These are phyloP conservation scores for Echinops telfairi DNA, from an alignment of 2,113 vertebrate genomes.

Conservation along the genomic window DNA sequence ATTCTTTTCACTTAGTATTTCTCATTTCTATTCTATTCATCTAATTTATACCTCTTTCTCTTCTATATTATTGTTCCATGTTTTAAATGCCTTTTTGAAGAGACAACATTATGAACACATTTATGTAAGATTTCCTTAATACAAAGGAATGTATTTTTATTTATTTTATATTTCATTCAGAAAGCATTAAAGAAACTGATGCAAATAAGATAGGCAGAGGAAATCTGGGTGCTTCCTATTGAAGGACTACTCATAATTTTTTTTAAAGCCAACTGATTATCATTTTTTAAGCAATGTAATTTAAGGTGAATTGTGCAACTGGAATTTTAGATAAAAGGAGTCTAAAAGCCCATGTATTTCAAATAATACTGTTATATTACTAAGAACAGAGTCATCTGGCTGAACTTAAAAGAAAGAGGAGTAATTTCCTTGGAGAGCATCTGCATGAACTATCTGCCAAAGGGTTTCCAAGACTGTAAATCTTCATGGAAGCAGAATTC, in stretches of 20 bases:
- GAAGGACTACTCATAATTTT: conserved; percentile 4
- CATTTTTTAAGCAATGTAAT: neutral
- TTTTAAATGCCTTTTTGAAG: neutral
- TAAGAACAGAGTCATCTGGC: neutral
- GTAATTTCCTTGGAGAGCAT: conserved; percentile 4
- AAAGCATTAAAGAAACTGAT: neutral
- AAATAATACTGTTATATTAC: conserved; percentile 19
- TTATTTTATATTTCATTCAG: conserved; percentile 35
- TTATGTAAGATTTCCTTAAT: neutral
- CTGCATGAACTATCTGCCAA: conserved; percentile 26
- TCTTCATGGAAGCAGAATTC: no score
- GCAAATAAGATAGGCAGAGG: neutral
- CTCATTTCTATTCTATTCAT: neutral
- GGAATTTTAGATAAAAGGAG: conserved; percentile 19
- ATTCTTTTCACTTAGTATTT: neutral
- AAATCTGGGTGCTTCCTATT: neutral
- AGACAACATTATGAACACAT: conserved; percentile 7
- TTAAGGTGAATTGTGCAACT: neutral
- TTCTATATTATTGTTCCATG: neutral
- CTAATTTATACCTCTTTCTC: neutral
- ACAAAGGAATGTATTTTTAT: neutral
- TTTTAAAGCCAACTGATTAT: neutral
- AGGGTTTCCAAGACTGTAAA: neutral
- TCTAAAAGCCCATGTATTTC: conserved; percentile 15
- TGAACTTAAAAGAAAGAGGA: conserved; percentile 29